Evolutionary conservation across 2,888 invertebrate species (phyloP).

Genomic region (Andricus quercusramuli): DNA sequence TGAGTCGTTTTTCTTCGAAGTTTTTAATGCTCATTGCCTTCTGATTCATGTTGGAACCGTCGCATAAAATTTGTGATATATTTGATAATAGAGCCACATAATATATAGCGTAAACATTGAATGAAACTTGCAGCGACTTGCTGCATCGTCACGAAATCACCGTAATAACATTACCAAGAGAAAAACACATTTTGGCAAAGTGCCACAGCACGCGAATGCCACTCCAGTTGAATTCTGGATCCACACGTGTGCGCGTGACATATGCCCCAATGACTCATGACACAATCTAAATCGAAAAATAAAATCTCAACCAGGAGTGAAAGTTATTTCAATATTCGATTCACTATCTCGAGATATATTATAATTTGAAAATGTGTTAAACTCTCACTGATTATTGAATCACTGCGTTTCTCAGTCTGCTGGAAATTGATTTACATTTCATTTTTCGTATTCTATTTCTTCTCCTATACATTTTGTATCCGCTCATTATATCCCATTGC

Average conservation of each 20-base stretch:
- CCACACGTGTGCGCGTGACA: conserved; percentile 17
- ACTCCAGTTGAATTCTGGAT: conserved; percentile 22
- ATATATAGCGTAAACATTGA: conserved; percentile 12
- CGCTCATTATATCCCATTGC: not conserved
- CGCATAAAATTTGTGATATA: not conserved
- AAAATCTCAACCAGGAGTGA: not conserved
- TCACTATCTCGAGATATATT: not conserved
- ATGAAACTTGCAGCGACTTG: not conserved
- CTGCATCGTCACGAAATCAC: not conserved
- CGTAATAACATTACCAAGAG: not conserved
- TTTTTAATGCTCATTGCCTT: not conserved
- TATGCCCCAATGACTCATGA: conserved; percentile 19
- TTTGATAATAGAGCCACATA: not conserved
- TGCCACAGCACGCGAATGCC: conserved; percentile 17
- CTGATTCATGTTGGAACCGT: not conserved
- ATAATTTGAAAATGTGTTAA: not conserved
- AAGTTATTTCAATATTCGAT: conserved; percentile 19
- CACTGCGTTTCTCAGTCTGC: not conserved
- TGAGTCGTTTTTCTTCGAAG: not conserved
- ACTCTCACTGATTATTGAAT: not conserved
- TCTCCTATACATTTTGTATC: not conserved
- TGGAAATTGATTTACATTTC: not conserved
- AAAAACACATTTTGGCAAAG: conserved; percentile 16
- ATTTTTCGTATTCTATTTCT: not conserved
- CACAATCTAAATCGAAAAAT: conserved; percentile 19